Base-by-base conservation (phyloP, 2,113 vertebrate genomes). In the Tachycineta bicolor region DNA sequence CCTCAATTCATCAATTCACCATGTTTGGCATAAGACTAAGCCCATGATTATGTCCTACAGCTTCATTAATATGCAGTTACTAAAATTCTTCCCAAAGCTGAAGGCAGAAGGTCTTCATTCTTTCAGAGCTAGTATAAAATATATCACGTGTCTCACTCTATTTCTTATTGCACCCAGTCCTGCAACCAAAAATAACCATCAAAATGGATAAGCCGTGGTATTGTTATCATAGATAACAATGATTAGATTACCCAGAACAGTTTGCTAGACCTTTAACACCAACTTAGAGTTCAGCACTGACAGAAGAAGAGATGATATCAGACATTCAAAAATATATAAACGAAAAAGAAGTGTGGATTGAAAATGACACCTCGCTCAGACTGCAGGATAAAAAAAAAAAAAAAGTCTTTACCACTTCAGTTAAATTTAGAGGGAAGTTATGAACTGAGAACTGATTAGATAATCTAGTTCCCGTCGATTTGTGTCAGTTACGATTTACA, bases 371-470 rank as follows among this genome's bases (percentile, higher is more conserved):
- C 69, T 94, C 6, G 0, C 58, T 94, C 68, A 80, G 60, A 77
- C 46, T 89, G 41, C 37, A 82, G 83, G 37, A 37, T 37, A 37
- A 37, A 37, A 46, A 90, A 90, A 88, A 87, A 65, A 59, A 94
- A 78, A 83, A 11, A 87, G 56, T 75, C n/a, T 55, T 44, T 93
- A 96, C 59, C 86, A 84, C 80, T 93, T 92, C 37, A 65, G 92
- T 76, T 95, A 97, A 95, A 94, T 96, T 90, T 96, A 95, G 90
- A 93, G 58, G 49, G 53, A 93, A 69, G 83, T 84, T 95, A 75
- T 84, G 69, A 92, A 62, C 83, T 62, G 65, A 93, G 41, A 68
- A 88, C 52, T 90, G 90, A 92, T 95, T 94, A 95, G 62, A 78
- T 96, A 93, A 92, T 81, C 93, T 84, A 81, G 83, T 90, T 96